Conservation (phyloP, 2,113 vertebrate species). For the Indicator indicator region DNA sequence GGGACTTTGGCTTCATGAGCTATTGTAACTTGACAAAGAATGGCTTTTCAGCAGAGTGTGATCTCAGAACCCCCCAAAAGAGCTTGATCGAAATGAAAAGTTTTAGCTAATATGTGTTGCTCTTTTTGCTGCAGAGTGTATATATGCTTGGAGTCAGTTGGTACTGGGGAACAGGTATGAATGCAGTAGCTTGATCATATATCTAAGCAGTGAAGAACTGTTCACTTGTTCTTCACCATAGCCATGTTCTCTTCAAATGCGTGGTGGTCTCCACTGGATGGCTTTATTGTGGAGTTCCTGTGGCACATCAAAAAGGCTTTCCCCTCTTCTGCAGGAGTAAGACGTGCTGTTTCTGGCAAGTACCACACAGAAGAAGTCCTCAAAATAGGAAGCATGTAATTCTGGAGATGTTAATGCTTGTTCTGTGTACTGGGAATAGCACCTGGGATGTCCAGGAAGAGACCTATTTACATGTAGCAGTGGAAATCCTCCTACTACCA, state of each 20-base stretch:
- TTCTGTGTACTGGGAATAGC: neutral
- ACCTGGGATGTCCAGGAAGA: neutral
- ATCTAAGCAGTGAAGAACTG: neutral
- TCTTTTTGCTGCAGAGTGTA: neutral
- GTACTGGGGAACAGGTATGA: neutral
- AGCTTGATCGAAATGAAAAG: neutral
- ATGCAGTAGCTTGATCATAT: neutral
- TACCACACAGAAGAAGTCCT: neutral
- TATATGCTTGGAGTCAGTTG: neutral
- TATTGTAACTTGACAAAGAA: neutral
- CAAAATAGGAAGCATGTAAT: rapidly evolving
- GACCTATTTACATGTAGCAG: neutral
- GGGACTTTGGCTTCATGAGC: neutral
- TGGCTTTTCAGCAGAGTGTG: neutral
- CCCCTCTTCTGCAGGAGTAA: neutral
- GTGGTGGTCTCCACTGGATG: neutral
- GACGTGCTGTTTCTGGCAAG: neutral
- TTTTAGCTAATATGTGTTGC: neutral
- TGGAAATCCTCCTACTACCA: neutral
- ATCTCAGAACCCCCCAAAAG: neutral
- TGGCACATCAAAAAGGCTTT: neutral
- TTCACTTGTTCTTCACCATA: neutral
- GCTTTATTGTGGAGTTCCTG: neutral
- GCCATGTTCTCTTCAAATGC: neutral
- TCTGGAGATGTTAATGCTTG: neutral